Base-by-base conservation (phyloP, 2,113 vertebrate genomes). In the Pseudopodoces humilis region DNA sequence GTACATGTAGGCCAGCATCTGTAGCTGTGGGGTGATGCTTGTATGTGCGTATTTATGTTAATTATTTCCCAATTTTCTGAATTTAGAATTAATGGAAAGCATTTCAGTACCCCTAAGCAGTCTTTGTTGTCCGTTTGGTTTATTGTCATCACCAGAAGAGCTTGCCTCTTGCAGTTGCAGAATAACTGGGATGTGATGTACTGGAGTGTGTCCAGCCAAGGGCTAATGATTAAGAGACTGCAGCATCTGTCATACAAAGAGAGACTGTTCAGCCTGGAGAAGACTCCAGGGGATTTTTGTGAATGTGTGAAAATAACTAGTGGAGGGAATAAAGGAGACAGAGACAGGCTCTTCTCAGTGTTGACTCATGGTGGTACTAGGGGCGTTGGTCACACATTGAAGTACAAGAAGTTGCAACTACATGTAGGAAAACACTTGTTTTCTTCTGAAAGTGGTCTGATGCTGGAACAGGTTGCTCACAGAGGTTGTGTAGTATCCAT, bases 1-100 rank as follows among this genome's bases (percentile, higher is more conserved):
- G 30, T 4, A 8, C 12, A 1, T 0, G 2, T 3, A 63, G 15
- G n/a, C 46, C 47, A n/a, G 3, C 62, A 76, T 27, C 44, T 68
- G 0, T 43, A 79, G 56, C 46, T 71, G 62, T 31, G 35, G 10
- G 9, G 2, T 55, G 10, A 18, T 69, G n/a, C 16, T 16, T 68
- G 7, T 65, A 4, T 2, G 0, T 31, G 13, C 82, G 11, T 46
- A 19, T 74, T 5, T 35, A 22, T 11, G 11, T 53, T 74, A 41
- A 50, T 49, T 70, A n/a, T 74, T 88, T 80, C 55, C 11, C 70
- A 20, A 25, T 69, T 41, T 55, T 20, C 41, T 44, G 39, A 56
- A 72, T 24, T 65, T 77, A 50, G 65, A 81, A 65, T 44, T 15
- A 35, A 35, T 44, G 24, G 64, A 31, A 58, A 19, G 59, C 24